Evolutionary conservation across 1,140 invertebrate genomes (phyloP), one percentile per base, ranked within the genome.

Genomic region (Heliconius hermathena): DNA sequence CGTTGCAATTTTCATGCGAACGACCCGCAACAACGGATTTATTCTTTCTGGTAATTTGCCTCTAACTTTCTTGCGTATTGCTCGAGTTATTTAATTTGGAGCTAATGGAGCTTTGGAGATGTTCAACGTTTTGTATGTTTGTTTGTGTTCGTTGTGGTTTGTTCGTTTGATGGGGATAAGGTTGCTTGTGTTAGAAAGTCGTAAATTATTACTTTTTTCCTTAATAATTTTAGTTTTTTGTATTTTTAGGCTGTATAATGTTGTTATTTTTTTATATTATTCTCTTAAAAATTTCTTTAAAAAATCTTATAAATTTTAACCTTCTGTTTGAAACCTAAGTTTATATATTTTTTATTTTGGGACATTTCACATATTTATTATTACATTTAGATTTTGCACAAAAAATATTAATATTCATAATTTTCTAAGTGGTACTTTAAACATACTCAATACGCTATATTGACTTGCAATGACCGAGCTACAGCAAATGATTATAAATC

Each of bases 1-100:
- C 91, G 89, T 90, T 92, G 91, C 92, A 94, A 92, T 92, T 90
- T 94, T 88, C 91, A 90, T 93, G 91, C 90, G 92, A 89, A 87
- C 87, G 89, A 93, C 89, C 83, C 87, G 86, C 86, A 82, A 89
- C 87, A 92, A 93, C 88, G 87, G 88, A 93, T 94, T 91, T 90
- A 88, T 93, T 91, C 90, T 91, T 90, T 93, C 90, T 92, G 84
- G 83, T 87, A 90, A 91, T 90, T 92, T 90, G 86, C 85, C 90
- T 83, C 87, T 84, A 85, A 90, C 85, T 90, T 87, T 83, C 85
- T 84, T 87, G 74, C 78, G 82, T 87, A 84, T 86, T 85, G 83
- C 85, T 84, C 73, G 78, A 72, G 82, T 82, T 82, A 80, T 82
- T 84, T 79, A 78, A 82, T 84, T 82, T 77, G 52, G 49, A 78